Percentiles rank a stretch among this genome's conserved stretches.
These are phyloP conservation scores for Leptopilina boulardi DNA, from an alignment of 1,140 invertebrate species.

Conservation along the genomic window DNA sequence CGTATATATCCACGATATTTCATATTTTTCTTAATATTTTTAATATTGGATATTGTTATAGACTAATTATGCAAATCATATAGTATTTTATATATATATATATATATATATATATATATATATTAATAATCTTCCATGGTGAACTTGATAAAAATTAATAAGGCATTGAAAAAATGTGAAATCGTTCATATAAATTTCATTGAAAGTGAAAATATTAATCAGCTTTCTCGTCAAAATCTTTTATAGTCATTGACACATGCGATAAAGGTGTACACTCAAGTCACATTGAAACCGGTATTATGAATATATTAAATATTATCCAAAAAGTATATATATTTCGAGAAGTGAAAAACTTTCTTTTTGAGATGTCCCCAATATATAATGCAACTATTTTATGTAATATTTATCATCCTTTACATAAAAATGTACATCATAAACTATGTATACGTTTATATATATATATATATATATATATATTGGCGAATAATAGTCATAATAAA, in stretches of 20 bases:
- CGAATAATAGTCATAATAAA: no score
- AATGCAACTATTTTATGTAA: not conserved
- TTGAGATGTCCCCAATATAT: not conserved
- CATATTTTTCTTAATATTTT: no score
- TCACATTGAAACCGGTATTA: constrained; percentile 3
- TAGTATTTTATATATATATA: no score
- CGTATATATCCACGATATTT: no score
- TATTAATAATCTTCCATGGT: not conserved
- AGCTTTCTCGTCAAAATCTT: constrained; percentile 12
- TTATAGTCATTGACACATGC: not conserved
- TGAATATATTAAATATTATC: constrained; percentile 8
- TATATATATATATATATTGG: not conserved
- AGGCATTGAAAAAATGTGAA: constrained; percentile 29
- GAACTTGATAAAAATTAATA: constrained; percentile 23
- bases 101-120: no score
- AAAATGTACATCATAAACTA: not conserved
- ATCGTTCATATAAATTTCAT: not conserved
- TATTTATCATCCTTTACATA: not conserved
- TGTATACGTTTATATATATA: no score
- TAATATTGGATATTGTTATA: not conserved
- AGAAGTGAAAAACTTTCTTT: constrained; percentile 12
- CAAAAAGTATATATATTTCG: not conserved
- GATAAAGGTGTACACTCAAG: not conserved
- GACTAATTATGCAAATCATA: not conserved
- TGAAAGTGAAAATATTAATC: constrained; percentile 18